These are phyloP conservation scores for Eristalinus aeneus DNA, from an alignment of 2,888 invertebrate genomes.

Conservation along the genomic window DNA sequence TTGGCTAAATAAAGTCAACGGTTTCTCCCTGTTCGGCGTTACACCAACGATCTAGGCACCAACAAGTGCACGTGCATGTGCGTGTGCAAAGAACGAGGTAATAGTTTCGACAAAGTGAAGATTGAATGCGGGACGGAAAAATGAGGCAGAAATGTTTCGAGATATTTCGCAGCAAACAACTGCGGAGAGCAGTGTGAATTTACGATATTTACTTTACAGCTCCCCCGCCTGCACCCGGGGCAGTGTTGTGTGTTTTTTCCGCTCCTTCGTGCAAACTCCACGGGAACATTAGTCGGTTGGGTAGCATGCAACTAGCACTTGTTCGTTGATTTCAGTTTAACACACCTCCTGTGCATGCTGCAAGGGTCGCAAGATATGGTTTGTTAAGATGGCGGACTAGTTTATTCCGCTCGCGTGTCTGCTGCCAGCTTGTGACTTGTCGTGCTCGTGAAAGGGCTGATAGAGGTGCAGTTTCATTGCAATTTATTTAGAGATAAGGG, in stretches of 20 bases:
- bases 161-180: conserved; percentile 43
- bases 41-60: not conserved
- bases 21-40: conserved; percentile 5
- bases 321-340: conserved; percentile 22
- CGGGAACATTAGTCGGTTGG: conserved; percentile 3
- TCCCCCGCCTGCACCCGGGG: not conserved
- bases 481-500: conserved; percentile 45
- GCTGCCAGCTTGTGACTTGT: conserved; percentile 1
- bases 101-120: conserved; percentile 59
- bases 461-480: conserved; percentile 25
- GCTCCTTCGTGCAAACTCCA: not conserved
- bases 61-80: conserved; percentile 1
- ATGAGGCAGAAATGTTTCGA: conserved; percentile 25
- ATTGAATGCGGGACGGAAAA: conserved; percentile 42
- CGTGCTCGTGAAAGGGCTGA: not conserved
- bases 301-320: conserved; percentile 7
- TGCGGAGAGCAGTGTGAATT: conserved; percentile 29
- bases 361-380: not conserved
- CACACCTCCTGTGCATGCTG: conserved; percentile 18
- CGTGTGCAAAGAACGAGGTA: conserved; percentile 9
- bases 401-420: conserved; percentile 36
- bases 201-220: conserved; percentile 46
- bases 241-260: not conserved
- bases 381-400: conserved; percentile 25
- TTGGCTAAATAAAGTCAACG: conserved; percentile 52